phyloP scores from a whole-genome alignment of 2,797 vertebrate species.

The Discoglossus pictus region DNA sequence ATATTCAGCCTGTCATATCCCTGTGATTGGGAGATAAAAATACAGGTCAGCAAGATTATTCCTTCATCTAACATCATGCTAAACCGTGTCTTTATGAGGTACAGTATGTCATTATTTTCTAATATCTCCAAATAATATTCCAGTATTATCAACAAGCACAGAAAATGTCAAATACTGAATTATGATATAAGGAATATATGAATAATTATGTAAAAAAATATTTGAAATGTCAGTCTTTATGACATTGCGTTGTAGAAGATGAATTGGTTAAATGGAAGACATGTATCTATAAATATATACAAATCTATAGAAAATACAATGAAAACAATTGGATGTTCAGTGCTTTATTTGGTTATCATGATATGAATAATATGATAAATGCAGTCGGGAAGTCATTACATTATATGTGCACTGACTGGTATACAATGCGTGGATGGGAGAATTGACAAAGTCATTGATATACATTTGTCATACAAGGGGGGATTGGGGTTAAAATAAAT shows the following conservation, averaged over 20 bases:
- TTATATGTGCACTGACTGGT: too few relatives aligned
- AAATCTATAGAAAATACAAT: slow-evolving; percentile 8
- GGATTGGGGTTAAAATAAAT: too few relatives aligned
- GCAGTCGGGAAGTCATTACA: too few relatives aligned
- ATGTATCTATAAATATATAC: slow-evolving; percentile 13
- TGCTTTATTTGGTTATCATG: too few relatives aligned
- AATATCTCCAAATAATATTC: slow-evolving; percentile 20
- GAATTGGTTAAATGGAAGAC: slow-evolving; percentile 23
- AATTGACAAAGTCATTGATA: slow-evolving; percentile 6
- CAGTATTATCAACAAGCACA: slow-evolving; percentile 7
- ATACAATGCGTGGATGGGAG: too few relatives aligned
- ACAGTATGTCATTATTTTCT: slow-evolving; percentile 14
- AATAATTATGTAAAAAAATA: slow-evolving; percentile 21
- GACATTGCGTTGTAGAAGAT: slow-evolving; percentile 22
- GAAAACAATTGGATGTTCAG: neutral
- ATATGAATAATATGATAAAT: too few relatives aligned
- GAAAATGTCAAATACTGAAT: slow-evolving; percentile 27
- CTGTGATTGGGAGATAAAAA: slow-evolving; percentile 58
- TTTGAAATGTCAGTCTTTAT: slow-evolving; percentile 17
- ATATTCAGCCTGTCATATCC: slow-evolving; percentile 56
- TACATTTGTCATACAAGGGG: slow-evolving; percentile 2
- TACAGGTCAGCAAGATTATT: slow-evolving; percentile 51
- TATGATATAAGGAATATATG: slow-evolving; percentile 31
- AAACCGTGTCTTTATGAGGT: slow-evolving; percentile 11
- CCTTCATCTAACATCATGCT: slow-evolving; percentile 23